Evolutionary conservation across 1,140 invertebrate genomes (phyloP), one percentile per base, ranked within the genome.

Genomic region (Scaptomyza pallida): DNA sequence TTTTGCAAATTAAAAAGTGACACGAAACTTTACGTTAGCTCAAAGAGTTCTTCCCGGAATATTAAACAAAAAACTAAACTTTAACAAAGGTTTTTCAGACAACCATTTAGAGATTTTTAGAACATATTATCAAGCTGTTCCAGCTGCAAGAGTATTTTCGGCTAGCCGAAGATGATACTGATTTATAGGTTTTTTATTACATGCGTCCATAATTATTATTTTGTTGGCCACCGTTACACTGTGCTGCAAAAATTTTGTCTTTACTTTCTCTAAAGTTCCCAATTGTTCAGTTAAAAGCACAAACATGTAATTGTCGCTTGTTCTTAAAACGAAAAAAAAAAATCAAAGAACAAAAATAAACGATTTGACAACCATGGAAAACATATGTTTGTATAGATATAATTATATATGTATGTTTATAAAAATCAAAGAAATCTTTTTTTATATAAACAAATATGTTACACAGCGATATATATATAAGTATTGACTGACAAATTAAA

Each of bases 291-390:
- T 47, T 67, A 16, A 55, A 33, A 62, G 73, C 73, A 75, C 69
- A 51, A 55, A 13, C 19, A 75, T 75, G 73, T 75, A 75, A 75
- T 75, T 70, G 69, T 72, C 70, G 62, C 73, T 67, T 56, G 44
- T 52, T 44, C 15, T 62, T 26, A 41, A 57, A 41, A 13, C n/a
- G 5, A 17, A 8, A 51, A 41, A 55, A 69, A 19, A 56, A 35
- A 51, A 41, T 43, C 8, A 48, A 30, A n/a, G 2, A 9, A 30
- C 26, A 30, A 30, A 30, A 30, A 30, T 9, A 30, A 30, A 4
- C 4, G 4, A n/a, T 26, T 26, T 26, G 23, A 30, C 26, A 30
- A 30, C 26, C 13, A 68, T 51, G 30, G 13, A 63, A 62, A 55
- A 62, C 23, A 52, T 64, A 59, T 21, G 26, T 30, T 15, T 6